phyloP scores from a whole-genome alignment of 2,888 invertebrate genomes.

The Zootermopsis nevadensis region DNA sequence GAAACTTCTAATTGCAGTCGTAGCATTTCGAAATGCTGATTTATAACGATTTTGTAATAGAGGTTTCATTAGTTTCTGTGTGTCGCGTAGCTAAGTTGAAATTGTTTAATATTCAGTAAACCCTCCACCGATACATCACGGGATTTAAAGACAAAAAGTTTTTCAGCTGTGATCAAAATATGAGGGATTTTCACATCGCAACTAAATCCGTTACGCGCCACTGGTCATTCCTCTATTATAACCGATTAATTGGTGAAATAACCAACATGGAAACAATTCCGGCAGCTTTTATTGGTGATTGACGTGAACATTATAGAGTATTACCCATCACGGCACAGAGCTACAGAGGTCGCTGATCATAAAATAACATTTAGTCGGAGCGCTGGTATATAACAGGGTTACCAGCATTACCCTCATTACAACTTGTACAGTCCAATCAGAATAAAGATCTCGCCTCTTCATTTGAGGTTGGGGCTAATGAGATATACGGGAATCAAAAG shows the following conservation, averaged over 20 bases:
- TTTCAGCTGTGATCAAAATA: not conserved
- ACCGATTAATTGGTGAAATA: constrained; percentile 21
- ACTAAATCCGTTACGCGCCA: not conserved
- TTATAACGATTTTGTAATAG: not conserved
- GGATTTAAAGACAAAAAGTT: not conserved
- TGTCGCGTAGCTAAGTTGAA: not conserved
- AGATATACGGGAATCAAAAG: not conserved
- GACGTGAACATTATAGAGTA: constrained; percentile 10
- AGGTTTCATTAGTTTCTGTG: not conserved
- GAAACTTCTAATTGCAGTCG: no score
- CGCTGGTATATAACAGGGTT: constrained; percentile 1
- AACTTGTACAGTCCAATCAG: constrained; percentile 15
- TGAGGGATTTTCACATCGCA: constrained; percentile 18
- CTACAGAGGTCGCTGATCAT: constrained; percentile 4
- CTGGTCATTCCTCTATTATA: constrained; percentile 20
- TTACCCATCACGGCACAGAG: not conserved
- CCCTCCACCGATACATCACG: not conserved
- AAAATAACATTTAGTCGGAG: constrained; percentile 23
- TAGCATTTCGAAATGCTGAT: no score
- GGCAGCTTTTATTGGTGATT: not conserved
- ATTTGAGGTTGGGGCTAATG: not conserved
- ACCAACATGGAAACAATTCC: constrained; percentile 22
- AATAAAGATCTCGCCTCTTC: not conserved
- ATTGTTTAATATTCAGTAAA: constrained; percentile 4
- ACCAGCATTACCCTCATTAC: constrained; percentile 22